Conservation (phyloP, 2,797 vertebrate species). For the Phrynocephalus forsythii region DNA sequence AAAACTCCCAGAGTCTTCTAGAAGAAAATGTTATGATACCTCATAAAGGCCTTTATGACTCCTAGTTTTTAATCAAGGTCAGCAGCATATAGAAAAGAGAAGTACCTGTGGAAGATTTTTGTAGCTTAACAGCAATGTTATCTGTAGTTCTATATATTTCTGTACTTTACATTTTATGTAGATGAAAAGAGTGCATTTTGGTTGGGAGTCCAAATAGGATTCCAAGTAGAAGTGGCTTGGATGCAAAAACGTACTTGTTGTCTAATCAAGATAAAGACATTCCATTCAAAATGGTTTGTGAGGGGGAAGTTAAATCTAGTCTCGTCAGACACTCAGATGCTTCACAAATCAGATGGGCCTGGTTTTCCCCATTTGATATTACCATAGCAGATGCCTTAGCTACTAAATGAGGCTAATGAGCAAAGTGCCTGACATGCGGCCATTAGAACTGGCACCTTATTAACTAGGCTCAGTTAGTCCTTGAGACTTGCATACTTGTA, state of each 20-base stretch:
- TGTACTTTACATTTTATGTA: background rate
- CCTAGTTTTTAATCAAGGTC: background rate
- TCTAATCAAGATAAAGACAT: background rate
- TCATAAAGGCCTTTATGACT: background rate
- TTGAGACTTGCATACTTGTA: too few species aligned
- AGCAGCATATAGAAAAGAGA: background rate
- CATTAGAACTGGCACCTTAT: too few species aligned
- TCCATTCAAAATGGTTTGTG: background rate
- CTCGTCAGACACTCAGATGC: background rate
- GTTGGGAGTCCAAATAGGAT: background rate
- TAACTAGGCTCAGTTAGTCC: too few species aligned
- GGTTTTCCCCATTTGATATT: too few species aligned
- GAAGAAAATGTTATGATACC: background rate
- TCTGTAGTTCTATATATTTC: background rate
- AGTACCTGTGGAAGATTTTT: background rate
- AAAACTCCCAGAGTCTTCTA: background rate
- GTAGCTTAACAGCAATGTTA: background rate
- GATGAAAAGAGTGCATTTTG: background rate
- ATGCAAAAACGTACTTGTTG: background rate
- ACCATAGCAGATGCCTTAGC: background rate
- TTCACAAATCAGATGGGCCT: background rate
- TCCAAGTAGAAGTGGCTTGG: background rate
- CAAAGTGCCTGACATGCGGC: too few species aligned
- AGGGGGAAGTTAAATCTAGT: background rate
- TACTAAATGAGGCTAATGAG: too few species aligned